Evolutionary conservation across 2,888 invertebrate species (phyloP), one percentile per base, ranked within the genome.

Genomic region (Brenthis ino): DNA sequence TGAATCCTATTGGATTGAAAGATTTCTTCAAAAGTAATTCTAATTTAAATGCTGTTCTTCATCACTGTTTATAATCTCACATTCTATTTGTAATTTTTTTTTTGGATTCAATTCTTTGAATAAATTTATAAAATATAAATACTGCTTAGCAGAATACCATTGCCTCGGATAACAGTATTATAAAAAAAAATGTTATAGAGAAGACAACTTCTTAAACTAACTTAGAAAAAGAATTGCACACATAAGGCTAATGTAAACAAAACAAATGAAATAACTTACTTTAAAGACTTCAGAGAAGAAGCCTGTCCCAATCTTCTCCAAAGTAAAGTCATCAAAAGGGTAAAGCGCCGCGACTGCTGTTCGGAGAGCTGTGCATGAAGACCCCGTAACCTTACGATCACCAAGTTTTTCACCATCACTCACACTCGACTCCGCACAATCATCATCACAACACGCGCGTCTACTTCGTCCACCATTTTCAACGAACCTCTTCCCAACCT

Each of bases 201-300:
- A 37, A 37, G 37, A 37, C 37, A 37, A 16, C 16, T 16, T 16
- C 16, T 16, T 16, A 16, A 16, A 16, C 16, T 16, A 16, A 16
- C 16, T 16, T 16, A 16, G 16, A 16, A 16, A 16, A 16, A 16
- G 6, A 37, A 33, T 1, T 8, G 37, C 6, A 16, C 16, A 50
- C 20, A 20, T 48, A 6, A 43, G 47, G 5, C 20, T 3, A 54
- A 68, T 63, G 50, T 57, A 58, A 53, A 51, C 64, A 64, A 56
- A 53, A 8, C 14, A 54, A 24, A 55, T n/a, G 51, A 63, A 47
- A 61, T 28, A 50, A 37, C 64, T 94, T 93, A 99, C 99, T 97
- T 99, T 99, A 93, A 97, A 99, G 73, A 99, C 99, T 93, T 98
- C 98, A 5, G 99, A 99, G 94, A 99, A 99, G 93, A 99, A 99